A percentile compares a stretch with the other conserved stretches of the same genome.
These are phyloP conservation scores for Heliconius hermathena DNA, from an alignment of 1,140 invertebrate genomes.

Conservation along the genomic window DNA sequence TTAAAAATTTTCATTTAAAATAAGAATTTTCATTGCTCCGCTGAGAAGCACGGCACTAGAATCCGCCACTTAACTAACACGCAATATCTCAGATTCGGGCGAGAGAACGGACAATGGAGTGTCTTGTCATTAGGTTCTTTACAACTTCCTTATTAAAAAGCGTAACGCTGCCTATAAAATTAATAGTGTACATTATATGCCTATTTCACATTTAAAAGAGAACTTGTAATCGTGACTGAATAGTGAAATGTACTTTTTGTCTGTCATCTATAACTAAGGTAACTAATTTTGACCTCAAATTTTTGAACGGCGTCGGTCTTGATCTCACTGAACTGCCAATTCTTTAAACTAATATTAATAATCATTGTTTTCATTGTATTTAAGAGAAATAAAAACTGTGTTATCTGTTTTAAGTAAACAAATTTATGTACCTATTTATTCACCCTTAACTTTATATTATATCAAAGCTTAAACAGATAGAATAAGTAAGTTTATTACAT, in stretches of 20 bases:
- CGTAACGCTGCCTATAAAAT: too few relatives aligned
- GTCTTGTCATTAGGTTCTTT: neutral
- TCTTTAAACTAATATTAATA: neutral
- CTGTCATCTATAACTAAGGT: conserved; percentile 31
- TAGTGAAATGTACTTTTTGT: conserved; percentile 44
- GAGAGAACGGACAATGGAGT: too few relatives aligned
- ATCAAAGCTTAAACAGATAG: too few relatives aligned
- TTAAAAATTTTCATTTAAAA: too few relatives aligned
- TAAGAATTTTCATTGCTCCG: too few relatives aligned
- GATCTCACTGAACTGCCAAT: neutral
- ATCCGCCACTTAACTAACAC: neutral
- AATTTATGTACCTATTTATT: too few relatives aligned
- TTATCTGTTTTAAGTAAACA: too few relatives aligned
- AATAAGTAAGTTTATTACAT: too few relatives aligned
- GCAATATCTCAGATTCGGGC: neutral
- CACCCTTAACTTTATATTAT: too few relatives aligned
- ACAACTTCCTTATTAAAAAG: too few relatives aligned
- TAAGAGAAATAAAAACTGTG: neutral
- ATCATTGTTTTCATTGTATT: neutral
- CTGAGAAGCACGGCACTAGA: neutral
- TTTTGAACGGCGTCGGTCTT: conserved; percentile 18
- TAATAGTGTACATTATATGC: neutral
- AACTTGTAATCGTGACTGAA: conserved; percentile 10
- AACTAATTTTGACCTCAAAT: conserved; percentile 34
- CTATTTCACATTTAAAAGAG: neutral